These are phyloP conservation scores for Stichopus horrens DNA, from an alignment of 53 echinoderm and acorn worm species.

Conservation along the genomic window DNA sequence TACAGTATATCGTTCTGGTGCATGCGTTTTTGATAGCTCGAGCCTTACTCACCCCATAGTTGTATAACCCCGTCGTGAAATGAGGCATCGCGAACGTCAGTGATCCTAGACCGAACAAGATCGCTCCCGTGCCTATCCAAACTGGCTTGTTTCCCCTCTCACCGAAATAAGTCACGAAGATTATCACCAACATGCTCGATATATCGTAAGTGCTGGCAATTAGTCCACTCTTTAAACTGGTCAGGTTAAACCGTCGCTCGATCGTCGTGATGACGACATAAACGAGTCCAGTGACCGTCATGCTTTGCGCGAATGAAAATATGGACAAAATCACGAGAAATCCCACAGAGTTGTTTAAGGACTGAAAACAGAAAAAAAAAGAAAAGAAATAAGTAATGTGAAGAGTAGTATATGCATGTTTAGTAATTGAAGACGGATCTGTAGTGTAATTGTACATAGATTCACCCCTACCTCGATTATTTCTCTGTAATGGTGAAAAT, in stretches of 20 bases:
- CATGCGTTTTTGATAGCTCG: not conserved
- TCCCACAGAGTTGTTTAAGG: constrained; percentile 77
- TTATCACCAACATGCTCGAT: constrained; percentile 72
- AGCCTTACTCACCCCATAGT: constrained; percentile 46
- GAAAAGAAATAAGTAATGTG: not conserved
- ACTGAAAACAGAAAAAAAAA: constrained; percentile 42
- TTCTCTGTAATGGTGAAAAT: too few relatives aligned
- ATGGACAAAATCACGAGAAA: constrained; percentile 75
- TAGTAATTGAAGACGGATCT: too few relatives aligned
- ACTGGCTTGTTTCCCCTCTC: constrained; percentile 82
- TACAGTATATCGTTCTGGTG: not conserved
- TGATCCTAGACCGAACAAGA: constrained; percentile 80
- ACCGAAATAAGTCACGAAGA: constrained; percentile 91
- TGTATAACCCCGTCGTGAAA: constrained; percentile 76
- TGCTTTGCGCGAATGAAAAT: constrained; percentile 91
- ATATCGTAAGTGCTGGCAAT: constrained; percentile 93
- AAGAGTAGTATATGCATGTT: too few relatives aligned
- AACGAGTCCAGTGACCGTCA: constrained; percentile 91
- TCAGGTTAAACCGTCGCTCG: constrained; percentile 79
- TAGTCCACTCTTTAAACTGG: constrained; percentile 83
- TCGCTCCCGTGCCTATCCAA: constrained; percentile 78
- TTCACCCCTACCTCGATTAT: too few relatives aligned
- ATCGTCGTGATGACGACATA: constrained; percentile 93
- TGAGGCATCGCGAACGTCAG: constrained; percentile 78
- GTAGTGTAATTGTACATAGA: too few relatives aligned